Base-by-base conservation (phyloP, 2,888 invertebrate genomes). In the Metalampra italica region DNA sequence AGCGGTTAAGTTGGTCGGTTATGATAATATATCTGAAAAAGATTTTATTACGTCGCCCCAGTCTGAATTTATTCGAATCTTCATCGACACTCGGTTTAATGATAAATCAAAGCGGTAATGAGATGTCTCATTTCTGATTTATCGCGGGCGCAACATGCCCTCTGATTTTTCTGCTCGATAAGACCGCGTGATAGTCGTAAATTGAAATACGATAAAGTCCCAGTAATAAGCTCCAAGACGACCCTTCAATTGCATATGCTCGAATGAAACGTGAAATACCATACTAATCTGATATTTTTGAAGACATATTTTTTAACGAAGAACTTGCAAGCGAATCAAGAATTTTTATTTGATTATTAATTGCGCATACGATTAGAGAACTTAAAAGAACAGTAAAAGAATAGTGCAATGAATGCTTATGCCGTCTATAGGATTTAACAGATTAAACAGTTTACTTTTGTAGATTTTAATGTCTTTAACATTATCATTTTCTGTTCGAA, bases 131-230 rank as follows among this genome's bases (percentile, higher is more conserved):
- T 78, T 78, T 78, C 69, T 85, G 85, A 89, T 87, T 88, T 88
- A 89, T 88, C 72, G 64, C 56, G 32, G 32, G 36, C 56, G 55
- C 38, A 52, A 22, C 22, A 49, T 75, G 69, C 82, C 82, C 85
- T 69, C 76, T 68, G 78, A 82, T 86, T 86, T 87, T 89, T 87
- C 80, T 83, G 75, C 83, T 78, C 86, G 80, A 86, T 89, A 87
- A 88, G 80, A 73, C 75, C 62, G 79, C 75, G 76, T 84, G 86
- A 82, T 77, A 87, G 83, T 87, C 88, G 78, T 87, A 89, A 89
- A 88, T 89, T 89, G 89, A 89, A 89, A 89, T 85, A 89, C 88
- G 89, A 89, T 88, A 86, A 86, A 89, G 84, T 84, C 77, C 66
- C 74, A 73, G 77, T 87, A 88, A 86, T 88, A 81, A 86, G 84